Base-by-base conservation (phyloP, 2,888 invertebrate genomes). In the Balanococcus diminutus region DNA sequence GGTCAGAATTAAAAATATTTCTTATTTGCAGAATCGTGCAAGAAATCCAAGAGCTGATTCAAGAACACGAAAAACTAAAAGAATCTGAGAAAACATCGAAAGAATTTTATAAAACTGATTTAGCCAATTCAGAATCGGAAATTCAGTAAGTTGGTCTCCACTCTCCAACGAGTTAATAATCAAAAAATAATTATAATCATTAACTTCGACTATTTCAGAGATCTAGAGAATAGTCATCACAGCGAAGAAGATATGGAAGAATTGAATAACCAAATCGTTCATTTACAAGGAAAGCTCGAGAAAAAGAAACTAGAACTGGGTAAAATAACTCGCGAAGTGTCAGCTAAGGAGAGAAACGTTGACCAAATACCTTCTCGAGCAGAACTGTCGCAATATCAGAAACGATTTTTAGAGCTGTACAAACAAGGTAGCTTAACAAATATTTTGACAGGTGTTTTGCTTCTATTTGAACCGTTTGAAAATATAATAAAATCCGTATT, bases 281-380 rank as follows among this genome's bases (percentile, higher is more conserved):
- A 82, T 91, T 92, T 51, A 89, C 90, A 82, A 89, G 89, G 67
- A 88, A 89, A 86, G 89, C 90, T 95, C 0, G 89, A 89, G 72
- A 89, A 89, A 72, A 89, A 94, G 81, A 91, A 94, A 88, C 90
- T 95, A 82, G 93, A 94, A 88, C 89, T 96, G 88, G 97, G 96
- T 0, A 94, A 94, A 89, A 92, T 94, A 87, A 96, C 95, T 90
- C 92, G 96, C 61, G 93, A 94, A 87, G 94, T 98, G 86, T 93
- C 96, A 19, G 92, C 93, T 14, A 92, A 98, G 88, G 94, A 96
- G 86, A 92, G 96, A 32, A 95, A 96, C 89, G 91, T 98, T 86
- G 99, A 99, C 89, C 96, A 97, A 89, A 94, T 98, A 86, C 99
- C 99, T 0, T 95, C 96, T 42, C 93, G 97, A 87, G 96, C 96